Evolutionary conservation across 1,140 invertebrate species (phyloP).

Genomic region (Conopomorpha cramerella): DNA sequence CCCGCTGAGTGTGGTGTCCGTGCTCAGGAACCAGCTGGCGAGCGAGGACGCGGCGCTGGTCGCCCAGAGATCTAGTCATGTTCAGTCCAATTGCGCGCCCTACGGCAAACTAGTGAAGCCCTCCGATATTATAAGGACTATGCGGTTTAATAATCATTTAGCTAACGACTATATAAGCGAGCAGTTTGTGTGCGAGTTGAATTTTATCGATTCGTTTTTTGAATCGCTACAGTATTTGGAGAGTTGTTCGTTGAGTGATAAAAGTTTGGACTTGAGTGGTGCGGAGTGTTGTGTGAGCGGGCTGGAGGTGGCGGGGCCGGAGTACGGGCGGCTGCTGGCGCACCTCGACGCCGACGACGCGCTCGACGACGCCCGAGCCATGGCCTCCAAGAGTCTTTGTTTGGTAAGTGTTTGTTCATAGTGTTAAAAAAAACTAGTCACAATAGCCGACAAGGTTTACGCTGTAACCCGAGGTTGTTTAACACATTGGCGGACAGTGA

Average conservation of each 20-base stretch:
- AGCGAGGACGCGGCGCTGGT: slow-evolving; percentile 6
- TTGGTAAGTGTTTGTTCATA: slow-evolving; percentile 49
- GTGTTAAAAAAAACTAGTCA: no score
- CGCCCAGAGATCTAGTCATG: not conserved
- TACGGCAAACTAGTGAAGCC: slow-evolving; percentile 39
- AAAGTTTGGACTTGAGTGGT: slow-evolving; percentile 23
- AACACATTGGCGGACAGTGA: no score
- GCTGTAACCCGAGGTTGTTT: no score
- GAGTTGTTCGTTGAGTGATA: slow-evolving; percentile 30
- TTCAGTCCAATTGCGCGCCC: not conserved
- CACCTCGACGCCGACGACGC: no score
- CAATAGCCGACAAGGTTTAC: no score
- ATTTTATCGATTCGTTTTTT: slow-evolving; percentile 53
- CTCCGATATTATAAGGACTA: slow-evolving; percentile 44
- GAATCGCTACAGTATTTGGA: slow-evolving; percentile 50
- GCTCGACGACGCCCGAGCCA: slow-evolving; percentile 38
- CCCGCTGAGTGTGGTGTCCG: slow-evolving; percentile 36
- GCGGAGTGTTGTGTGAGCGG: slow-evolving; percentile 30
- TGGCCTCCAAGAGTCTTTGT: slow-evolving; percentile 52
- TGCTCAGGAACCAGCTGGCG: slow-evolving; percentile 27
- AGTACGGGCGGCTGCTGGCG: no score
- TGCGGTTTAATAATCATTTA: slow-evolving; percentile 32
- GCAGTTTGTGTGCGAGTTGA: slow-evolving; percentile 44
- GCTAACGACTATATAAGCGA: slow-evolving; percentile 32
- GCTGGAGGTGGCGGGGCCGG: no score